Percentiles rank a stretch among this genome's conserved stretches.
These are phyloP conservation scores for Acleris literana DNA, from an alignment of 2,888 invertebrate genomes.

Conservation along the genomic window DNA sequence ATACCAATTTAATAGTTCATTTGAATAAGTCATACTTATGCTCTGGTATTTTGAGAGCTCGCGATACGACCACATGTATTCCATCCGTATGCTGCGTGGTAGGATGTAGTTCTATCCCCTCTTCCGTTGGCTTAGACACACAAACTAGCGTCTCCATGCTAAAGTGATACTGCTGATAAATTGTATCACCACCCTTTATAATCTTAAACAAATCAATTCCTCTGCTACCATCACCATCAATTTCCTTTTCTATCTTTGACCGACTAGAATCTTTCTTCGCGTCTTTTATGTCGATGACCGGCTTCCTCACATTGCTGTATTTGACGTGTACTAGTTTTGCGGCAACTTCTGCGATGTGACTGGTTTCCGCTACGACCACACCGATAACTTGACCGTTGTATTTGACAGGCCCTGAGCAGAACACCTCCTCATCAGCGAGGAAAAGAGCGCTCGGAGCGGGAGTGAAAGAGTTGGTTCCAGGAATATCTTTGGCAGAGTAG, in stretches of 20 bases:
- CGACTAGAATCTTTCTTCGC: constrained; percentile 47
- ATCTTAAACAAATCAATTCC: constrained; percentile 64
- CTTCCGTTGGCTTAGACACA: constrained; percentile 86
- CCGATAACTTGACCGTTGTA: constrained; percentile 37
- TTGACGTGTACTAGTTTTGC: constrained; percentile 80
- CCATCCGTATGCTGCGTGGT: constrained; percentile 85
- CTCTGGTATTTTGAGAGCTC: constrained; percentile 1
- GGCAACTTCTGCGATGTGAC: constrained; percentile 80
- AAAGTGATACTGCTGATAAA: constrained; percentile 88
- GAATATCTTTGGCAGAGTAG: constrained; percentile 85
- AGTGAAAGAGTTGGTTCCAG: constrained; percentile 85
- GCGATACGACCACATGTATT: constrained; percentile 68
- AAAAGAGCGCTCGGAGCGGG: constrained; percentile 46
- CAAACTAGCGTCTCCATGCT: constrained; percentile 88
- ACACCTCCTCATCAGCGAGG: constrained; percentile 63
- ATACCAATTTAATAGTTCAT: too few relatives aligned
- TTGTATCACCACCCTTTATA: constrained; percentile 76
- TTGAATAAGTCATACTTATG: neutral
- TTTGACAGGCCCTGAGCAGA: constrained; percentile 54
- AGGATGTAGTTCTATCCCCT: constrained; percentile 85
- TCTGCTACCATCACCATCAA: constrained; percentile 49
- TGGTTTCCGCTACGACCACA: constrained; percentile 80
- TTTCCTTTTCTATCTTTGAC: constrained; percentile 39
- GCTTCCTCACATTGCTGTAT: constrained; percentile 68
- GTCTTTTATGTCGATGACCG: constrained; percentile 52